Evolutionary conservation across 2,797 vertebrate species (phyloP).

Genomic region (Yasuhikotakia modesta): DNA sequence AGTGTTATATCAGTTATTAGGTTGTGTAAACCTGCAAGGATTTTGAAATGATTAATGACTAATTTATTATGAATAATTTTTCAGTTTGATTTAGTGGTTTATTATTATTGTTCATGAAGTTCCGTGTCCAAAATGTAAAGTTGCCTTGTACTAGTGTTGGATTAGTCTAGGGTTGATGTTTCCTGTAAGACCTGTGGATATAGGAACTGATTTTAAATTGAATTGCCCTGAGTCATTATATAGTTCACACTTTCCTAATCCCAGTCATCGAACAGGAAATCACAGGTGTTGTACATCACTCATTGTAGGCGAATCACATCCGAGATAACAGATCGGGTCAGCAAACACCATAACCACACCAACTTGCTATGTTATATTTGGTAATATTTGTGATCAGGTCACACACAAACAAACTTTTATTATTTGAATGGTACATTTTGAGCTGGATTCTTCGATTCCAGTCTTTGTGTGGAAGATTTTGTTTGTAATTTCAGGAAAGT

Average conservation of each 20-base stretch:
- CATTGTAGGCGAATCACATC: neutral
- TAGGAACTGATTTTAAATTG: neutral
- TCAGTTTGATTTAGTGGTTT: neutral
- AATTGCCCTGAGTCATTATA: neutral
- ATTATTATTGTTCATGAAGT: neutral
- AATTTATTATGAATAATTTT: neutral
- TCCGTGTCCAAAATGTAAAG: neutral
- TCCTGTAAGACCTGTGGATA: neutral
- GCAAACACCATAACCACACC: neutral
- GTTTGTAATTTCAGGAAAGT: no score
- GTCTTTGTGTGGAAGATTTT: no score
- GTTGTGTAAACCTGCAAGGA: neutral
- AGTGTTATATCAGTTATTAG: neutral
- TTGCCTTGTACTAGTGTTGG: neutral
- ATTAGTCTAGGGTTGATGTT: neutral
- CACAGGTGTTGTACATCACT: neutral
- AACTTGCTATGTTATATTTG: neutral
- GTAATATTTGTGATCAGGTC: neutral
- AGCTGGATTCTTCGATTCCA: no score
- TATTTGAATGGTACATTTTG: no score
- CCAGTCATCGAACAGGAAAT: neutral
- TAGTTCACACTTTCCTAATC: neutral
- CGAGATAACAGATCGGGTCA: neutral
- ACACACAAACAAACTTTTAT: no score
- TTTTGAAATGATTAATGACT: slow-evolving; percentile 1